Base-by-base conservation (phyloP, 2,113 vertebrate genomes). In the Tenebrosternarchus preto region DNA sequence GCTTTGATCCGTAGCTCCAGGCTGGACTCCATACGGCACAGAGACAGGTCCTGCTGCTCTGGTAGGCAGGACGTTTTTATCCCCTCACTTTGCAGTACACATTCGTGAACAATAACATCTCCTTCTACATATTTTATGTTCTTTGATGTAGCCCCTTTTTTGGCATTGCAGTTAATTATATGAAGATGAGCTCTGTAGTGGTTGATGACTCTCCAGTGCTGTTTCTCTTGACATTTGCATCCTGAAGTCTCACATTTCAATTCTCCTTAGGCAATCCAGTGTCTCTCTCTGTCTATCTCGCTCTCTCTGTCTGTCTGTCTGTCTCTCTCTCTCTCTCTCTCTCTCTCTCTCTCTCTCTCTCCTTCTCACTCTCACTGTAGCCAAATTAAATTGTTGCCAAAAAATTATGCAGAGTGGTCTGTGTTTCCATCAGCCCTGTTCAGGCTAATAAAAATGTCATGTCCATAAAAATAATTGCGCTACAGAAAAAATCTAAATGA, bases 81-180 rank as follows among this genome's bases (percentile, higher is more conserved):
- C 59, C n/a, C 33, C 33, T 36, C 43, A 50, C 43, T 50, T 12
- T 50, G 43, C n/a, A n/a, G 20, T 22, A 59, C 56, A 59, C 56
- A 19, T 59, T 22, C 20, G 19, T 80, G 83, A 80, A 78, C 63
- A 75, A 79, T 56, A 75, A 59, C 76, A 25, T 70, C 74, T 73
- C 63, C 80, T 50, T 77, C 60, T 73, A 57, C 69, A 59, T 71
- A 73, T 68, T 73, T 74, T 15, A 11, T 15, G 12, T 63, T 55
- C 78, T 86, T 81, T 85, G 83, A 85, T 80, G 64, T 69, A 59
- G 50, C 50, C 50, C 68, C 29, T 80, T 83, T 86, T 84, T 82
- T 84, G 83, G 78, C 71, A 81, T 82, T 84, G 78, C 53, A 84
- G 78, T 84, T 83, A 85, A 84, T 81, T 84, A 76, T 81, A 82